phyloP scores from a whole-genome alignment of 2,797 vertebrate genomes.

The Myioborus miniatus region DNA sequence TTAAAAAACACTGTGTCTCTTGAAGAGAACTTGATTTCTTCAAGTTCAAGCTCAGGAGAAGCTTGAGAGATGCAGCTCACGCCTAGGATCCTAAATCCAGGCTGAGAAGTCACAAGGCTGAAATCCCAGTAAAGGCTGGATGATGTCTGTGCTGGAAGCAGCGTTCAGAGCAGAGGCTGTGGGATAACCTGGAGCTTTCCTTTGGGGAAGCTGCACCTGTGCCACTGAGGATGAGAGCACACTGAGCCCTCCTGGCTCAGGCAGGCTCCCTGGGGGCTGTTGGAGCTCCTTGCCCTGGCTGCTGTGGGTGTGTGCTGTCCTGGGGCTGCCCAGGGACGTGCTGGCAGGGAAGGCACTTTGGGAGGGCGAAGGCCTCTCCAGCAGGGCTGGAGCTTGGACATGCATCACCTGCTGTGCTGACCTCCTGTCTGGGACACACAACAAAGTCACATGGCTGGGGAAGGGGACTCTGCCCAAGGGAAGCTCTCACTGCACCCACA shows the following conservation, averaged over 20 bases:
- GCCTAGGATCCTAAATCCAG: background rate
- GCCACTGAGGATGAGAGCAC: background rate
- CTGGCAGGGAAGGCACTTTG: background rate
- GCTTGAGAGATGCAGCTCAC: background rate
- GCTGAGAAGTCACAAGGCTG: background rate
- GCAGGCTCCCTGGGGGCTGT: background rate
- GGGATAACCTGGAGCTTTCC: background rate
- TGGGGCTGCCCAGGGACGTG: background rate
- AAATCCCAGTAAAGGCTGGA: background rate
- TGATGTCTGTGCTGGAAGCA: background rate
- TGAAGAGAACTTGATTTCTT: background rate
- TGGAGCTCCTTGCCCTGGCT: background rate
- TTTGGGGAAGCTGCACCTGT: background rate
- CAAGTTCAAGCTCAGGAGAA: background rate
- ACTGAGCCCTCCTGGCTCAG: background rate
- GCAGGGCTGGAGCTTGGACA: background rate
- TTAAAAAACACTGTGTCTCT: background rate
- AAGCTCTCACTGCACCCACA: background rate
- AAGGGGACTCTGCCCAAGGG: background rate
- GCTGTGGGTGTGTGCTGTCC: background rate
- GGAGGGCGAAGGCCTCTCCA: background rate
- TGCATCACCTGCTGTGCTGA: background rate
- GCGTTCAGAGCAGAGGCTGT: background rate
- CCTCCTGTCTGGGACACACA: background rate
- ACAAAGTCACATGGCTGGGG: background rate